A percentile compares a stretch with the other conserved stretches of the same genome.
Conservation (phyloP, 2,797 vertebrate genomes). For the Sebastes hubbsi region DNA sequence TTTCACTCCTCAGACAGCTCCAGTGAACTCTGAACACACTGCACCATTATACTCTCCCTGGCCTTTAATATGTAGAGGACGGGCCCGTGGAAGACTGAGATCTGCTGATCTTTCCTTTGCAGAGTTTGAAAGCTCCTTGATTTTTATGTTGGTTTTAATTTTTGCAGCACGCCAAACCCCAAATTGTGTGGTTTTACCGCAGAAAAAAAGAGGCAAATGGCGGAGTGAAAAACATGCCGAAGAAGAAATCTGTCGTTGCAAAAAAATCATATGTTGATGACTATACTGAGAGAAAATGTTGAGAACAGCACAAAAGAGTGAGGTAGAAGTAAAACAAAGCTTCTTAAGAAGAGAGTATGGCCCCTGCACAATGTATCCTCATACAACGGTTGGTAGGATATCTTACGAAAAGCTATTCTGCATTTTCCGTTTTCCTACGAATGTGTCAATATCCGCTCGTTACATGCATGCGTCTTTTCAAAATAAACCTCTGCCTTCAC, state of each 20-base stretch:
- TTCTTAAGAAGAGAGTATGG: neutral
- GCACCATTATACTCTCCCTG: constrained; percentile 52
- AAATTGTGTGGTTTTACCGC: constrained; percentile 2
- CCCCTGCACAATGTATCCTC: neutral
- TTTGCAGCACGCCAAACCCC: constrained; percentile 34
- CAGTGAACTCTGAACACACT: constrained; percentile 53
- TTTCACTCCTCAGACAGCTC: constrained; percentile 55
- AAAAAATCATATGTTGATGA: constrained; percentile 22
- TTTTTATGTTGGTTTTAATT: constrained; percentile 14
- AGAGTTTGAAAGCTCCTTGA: constrained; percentile 25
- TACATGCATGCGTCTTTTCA: neutral
- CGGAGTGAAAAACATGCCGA: constrained; percentile 17
- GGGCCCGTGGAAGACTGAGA: constrained; percentile 23
- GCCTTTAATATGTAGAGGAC: constrained; percentile 23
- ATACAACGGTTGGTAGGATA: neutral
- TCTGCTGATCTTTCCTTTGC: constrained; percentile 15
- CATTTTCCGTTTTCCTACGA: neutral
- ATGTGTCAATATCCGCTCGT: neutral
- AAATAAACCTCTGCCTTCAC: neutral
- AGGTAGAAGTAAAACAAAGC: constrained; percentile 30
- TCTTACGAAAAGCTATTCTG: neutral
- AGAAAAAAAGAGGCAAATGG: neutral
- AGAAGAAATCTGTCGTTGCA: constrained; percentile 21
- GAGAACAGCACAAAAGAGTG: constrained; percentile 25
- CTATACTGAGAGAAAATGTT: constrained; percentile 28